Base-by-base conservation (phyloP, 2,113 vertebrate genomes). In the Coregonus clupeaformis region DNA sequence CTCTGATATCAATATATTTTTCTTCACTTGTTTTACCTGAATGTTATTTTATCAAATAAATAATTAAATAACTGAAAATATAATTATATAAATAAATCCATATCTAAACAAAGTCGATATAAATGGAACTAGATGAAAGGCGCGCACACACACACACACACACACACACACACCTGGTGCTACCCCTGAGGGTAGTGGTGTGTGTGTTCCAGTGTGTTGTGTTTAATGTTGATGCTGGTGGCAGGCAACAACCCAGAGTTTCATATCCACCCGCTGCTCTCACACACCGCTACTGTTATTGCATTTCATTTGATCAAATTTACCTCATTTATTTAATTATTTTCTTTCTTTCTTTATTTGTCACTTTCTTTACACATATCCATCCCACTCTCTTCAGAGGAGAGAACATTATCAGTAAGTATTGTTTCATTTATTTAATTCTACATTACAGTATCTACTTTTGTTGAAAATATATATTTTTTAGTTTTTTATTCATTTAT, bases 221-320 rank as follows among this genome's bases (percentile, higher is more conserved):
- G 88, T 92, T 92, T 93, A 91, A 91, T 92, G 91, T 92, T 91
- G 89, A 89, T 80, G 91, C 90, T 93, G 86, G 88, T 91, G 91
- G 91, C 90, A 91, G 85, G 81, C 89, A 91, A 91, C 84, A 79
- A 87, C 87, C 18, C 29, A 60, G 63, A 16, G 59, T 30, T 67
- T 14, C 32, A 81, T 79, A 87, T 88, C 86, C 86, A 89, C 88
- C 88, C 85, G 84, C 88, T 90, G 88, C 89, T 91, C 89, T 42
- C 36, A 42, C 36, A 42, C 88, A 89, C 88, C 88, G 87, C 86
- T 84, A 84, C 83, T 91, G 88, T 90, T 88, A 89, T 89, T 90
- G 87, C 80, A 85, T 86, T 90, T 89, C 82, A 85, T 81, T 81
- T 90, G 85, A 84, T 84, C 87, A 85, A 88, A 91, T 92, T 91